These are phyloP conservation scores for Amphipyra tragopoginis DNA, from an alignment of 2,888 invertebrate genomes.

Conservation along the genomic window DNA sequence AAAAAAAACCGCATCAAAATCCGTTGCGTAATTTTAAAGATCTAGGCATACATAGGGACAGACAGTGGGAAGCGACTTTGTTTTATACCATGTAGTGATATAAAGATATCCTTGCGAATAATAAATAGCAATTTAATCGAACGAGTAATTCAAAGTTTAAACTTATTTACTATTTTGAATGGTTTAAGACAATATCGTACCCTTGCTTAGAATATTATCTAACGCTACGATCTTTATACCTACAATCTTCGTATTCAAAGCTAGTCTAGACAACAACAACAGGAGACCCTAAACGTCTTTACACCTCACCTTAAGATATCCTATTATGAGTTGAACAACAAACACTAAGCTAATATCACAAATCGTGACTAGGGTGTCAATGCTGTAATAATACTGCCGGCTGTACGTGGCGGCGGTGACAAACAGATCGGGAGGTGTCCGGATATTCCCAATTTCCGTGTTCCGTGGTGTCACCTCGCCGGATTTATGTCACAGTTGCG, in stretches of 20 bases:
- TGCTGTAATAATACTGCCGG: slow-evolving; percentile 63
- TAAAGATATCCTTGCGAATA: too few species aligned
- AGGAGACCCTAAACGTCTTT: slow-evolving; percentile 13
- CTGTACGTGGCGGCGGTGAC: slow-evolving; percentile 70
- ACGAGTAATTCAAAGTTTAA: too few species aligned
- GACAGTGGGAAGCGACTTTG: too few species aligned
- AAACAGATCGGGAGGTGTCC: slow-evolving; percentile 70
- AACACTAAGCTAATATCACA: slow-evolving; percentile 63
- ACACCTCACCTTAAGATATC: slow-evolving; percentile 22
- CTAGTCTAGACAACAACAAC: not conserved
- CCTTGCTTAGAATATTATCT: too few species aligned
- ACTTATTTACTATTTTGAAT: too few species aligned
- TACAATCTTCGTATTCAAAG: too few species aligned
- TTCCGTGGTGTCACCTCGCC: slow-evolving; percentile 65
- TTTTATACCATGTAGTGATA: too few species aligned
- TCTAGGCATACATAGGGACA: too few species aligned
- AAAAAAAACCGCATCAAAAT: too few species aligned
- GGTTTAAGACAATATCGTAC: too few species aligned
- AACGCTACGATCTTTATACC: not conserved
- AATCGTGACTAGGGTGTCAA: slow-evolving; percentile 67
- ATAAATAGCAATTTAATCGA: too few species aligned
- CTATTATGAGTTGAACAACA: slow-evolving; percentile 56
- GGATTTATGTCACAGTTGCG: slow-evolving; percentile 69
- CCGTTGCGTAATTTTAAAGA: too few species aligned
- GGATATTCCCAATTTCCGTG: slow-evolving; percentile 83